Evolutionary conservation across 1,140 invertebrate genomes (phyloP), one percentile per base, ranked within the genome.

Genomic region (Heliconius himera): DNA sequence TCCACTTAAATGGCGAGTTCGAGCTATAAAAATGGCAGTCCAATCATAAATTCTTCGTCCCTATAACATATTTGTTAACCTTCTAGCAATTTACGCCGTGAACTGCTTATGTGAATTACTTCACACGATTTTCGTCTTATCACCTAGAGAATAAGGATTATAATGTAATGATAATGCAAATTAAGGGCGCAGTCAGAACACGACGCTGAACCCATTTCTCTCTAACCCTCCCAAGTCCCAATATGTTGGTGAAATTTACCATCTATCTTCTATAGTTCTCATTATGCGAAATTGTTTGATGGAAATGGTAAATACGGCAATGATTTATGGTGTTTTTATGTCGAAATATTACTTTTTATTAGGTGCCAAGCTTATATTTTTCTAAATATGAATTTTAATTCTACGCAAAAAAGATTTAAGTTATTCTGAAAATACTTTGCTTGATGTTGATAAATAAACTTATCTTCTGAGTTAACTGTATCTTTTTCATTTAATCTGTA

Each of bases 221-320:
- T 88, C 83, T 81, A 91, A 88, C 82, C 85, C 84, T 84, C 83
- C 88, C 88, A 91, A 91, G 91, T 84, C 82, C 88, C 88, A 91
- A 91, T 93, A 93, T 93, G 89, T 91, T 91, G 82, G 82, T 85
- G 82, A 83, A 88, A 88, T 81, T 78, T 80, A 80, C 85, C 84
- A 90, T 92, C 80, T 88, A 89, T 90, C 89, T 92, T 89, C 76
- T 83, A 84, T 86, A 77, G 83, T 77, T 81, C 77, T 88, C 82
- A 90, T 91, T 91, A 90, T 91, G 88, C 79, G 88, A 90, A 90
- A 88, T 83, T 82, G 80, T 77, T 73, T 74, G 73, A 81, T 74
- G 74, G 54, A 82, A 79, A 22, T 46, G 75, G 41, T 73, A 70
- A 71, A 81, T 82, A 83, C 56, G 4, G 33, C 0, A 4, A 3